Conservation (phyloP, 2,113 vertebrate genomes). For the Arizona elegans region DNA sequence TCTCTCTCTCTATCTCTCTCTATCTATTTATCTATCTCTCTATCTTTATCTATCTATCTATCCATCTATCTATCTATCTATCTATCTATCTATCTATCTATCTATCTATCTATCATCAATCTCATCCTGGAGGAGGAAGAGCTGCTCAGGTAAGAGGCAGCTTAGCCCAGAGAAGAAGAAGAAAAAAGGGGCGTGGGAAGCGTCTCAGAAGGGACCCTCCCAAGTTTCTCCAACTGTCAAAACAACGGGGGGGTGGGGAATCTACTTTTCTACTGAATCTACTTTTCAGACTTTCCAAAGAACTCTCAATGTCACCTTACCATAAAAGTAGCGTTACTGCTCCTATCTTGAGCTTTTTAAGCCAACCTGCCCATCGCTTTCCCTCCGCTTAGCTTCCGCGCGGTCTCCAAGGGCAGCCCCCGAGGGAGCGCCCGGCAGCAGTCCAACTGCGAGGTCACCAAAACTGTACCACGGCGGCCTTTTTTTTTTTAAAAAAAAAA, state of each 20-base stretch:
- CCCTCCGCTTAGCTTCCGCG: neutral
- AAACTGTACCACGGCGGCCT: neutral
- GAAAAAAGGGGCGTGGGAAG: neutral
- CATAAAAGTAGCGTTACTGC: neutral
- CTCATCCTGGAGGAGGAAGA: neutral
- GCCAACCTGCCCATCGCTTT: accelerated
- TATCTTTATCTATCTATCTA: no score
- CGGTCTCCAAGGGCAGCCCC: neutral
- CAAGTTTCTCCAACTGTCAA: neutral
- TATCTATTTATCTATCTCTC: no score
- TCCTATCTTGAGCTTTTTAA: neutral
- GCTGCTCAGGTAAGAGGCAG: neutral
- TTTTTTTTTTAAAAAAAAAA: no score
- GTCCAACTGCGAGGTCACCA: neutral
- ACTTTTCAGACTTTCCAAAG: neutral
- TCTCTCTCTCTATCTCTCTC: no score
- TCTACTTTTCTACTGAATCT: neutral
- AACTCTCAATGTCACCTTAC: neutral
- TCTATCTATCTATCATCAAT: no score
- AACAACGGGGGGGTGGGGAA: neutral
- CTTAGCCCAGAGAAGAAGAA: neutral
- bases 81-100: no score
- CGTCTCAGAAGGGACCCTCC: neutral
- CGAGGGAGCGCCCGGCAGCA: neutral
- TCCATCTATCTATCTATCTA: no score